Conservation (phyloP, 1,140 invertebrate species). For the Drosophila murphyi region DNA sequence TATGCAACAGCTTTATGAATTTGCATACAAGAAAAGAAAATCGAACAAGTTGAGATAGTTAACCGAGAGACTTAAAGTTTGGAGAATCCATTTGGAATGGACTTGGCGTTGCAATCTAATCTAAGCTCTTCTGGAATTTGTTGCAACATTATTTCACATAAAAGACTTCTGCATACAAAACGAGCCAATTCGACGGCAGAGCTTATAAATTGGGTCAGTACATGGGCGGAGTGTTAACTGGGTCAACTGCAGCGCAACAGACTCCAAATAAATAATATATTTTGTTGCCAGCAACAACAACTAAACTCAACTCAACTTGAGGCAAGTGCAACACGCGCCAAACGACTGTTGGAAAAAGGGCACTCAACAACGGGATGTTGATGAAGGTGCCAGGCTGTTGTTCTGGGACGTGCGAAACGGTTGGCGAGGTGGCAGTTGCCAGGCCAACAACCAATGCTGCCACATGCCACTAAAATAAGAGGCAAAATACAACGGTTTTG, state of each 20-base stretch:
- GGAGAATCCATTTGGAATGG: conserved; percentile 14
- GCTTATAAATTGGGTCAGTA: conserved; percentile 49
- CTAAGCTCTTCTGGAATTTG: conserved; percentile 25
- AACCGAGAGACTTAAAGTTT: neutral
- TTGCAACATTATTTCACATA: conserved; percentile 1
- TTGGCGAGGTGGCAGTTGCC: conserved; percentile 1
- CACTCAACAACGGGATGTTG: conserved; percentile 51
- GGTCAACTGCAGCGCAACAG: conserved; percentile 58
- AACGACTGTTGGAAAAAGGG: conserved; percentile 73
- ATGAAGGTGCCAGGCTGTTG: conserved; percentile 16
- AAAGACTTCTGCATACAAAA: neutral
- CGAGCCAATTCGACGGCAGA: neutral
- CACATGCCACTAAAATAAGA: conserved; percentile 37
- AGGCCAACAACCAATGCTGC: conserved; percentile 41
- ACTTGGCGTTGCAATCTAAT: conserved; percentile 27
- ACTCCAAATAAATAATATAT: conserved; percentile 75
- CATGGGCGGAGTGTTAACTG: conserved; percentile 61
- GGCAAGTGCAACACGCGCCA: conserved; percentile 70
- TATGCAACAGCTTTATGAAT: neutral
- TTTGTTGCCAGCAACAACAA: conserved; percentile 58
- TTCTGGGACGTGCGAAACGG: neutral
- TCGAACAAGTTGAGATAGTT: neutral
- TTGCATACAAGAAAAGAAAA: neutral
- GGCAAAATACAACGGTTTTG: conserved; percentile 19
- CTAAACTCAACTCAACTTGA: conserved; percentile 53